A percentile compares a stretch with the other conserved stretches of the same genome.
Evolutionary conservation across 2,113 vertebrate genomes (phyloP).

Genomic region (Cheilinus undulatus): DNA sequence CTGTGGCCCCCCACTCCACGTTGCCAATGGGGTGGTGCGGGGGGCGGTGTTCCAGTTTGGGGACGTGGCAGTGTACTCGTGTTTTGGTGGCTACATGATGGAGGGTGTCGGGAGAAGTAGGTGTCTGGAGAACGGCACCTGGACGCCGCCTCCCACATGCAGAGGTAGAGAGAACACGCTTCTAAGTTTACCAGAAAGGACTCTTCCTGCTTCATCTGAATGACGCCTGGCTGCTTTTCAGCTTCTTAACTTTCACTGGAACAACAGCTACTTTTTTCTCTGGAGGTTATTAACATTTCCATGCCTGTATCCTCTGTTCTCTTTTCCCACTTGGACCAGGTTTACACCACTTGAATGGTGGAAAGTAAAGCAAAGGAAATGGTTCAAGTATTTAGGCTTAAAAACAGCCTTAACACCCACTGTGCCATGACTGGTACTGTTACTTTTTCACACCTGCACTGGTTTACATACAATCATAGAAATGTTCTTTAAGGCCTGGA

Average conservation of each 20-base stretch:
- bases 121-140: conserved; percentile 95
- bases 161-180: conserved; percentile 86
- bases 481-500: conserved; percentile 17
- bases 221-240: conserved; percentile 13
- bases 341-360: not conserved
- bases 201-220: conserved; percentile 40
- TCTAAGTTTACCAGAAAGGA: conserved; percentile 6
- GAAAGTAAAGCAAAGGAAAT: not conserved
- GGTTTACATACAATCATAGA: not conserved
- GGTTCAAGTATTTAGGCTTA: not conserved
- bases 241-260: not conserved
- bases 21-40: conserved; percentile 90
- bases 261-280: not conserved
- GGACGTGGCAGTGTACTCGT: conserved; percentile 93
- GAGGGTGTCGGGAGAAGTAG: conserved; percentile 90
- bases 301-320: not conserved
- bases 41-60: conserved; percentile 92
- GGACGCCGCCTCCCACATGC: conserved; percentile 92
- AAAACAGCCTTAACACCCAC: not conserved
- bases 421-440: not conserved
- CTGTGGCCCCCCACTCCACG: conserved; percentile 89
- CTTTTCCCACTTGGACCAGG: not conserved
- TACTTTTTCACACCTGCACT: not conserved
- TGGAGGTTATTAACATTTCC: not conserved
- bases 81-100: conserved; percentile 94